These are phyloP conservation scores for Ypsolopha sequella DNA, from an alignment of 2,888 invertebrate genomes.

Conservation along the genomic window DNA sequence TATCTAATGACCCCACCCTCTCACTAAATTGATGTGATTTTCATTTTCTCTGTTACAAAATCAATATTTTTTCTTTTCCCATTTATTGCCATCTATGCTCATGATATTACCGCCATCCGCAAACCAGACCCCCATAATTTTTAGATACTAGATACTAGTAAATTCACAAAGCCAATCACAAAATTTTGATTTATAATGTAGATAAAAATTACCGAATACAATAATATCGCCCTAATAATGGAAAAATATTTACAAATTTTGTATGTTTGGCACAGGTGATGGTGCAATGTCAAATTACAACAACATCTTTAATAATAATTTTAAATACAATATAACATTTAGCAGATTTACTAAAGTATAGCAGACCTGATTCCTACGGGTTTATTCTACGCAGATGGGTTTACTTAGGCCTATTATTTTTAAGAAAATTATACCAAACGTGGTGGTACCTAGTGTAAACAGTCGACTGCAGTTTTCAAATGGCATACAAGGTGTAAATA, in stretches of 20 bases:
- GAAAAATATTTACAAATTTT: slow-evolving; percentile 54
- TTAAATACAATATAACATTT: not conserved
- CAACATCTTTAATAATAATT: not conserved
- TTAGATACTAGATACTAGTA: slow-evolving; percentile 6
- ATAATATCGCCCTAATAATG: slow-evolving; percentile 28
- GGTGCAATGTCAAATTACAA: slow-evolving; percentile 24
- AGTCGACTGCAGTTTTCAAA: no score
- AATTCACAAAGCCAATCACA: slow-evolving; percentile 1
- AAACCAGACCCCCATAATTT: no score
- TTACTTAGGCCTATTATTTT: slow-evolving; percentile 51
- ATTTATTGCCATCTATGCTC: no score
- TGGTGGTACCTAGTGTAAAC: no score
- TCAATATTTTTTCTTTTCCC: no score
- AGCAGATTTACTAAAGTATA: slow-evolving; percentile 29
- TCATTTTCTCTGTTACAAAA: no score
- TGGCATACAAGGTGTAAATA: no score
- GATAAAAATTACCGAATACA: slow-evolving; percentile 24
- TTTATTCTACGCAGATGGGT: slow-evolving; percentile 46
- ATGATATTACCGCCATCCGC: no score
- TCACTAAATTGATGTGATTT: no score
- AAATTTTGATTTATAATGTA: slow-evolving; percentile 21
- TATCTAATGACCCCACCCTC: no score
- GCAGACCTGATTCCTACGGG: slow-evolving; percentile 58
- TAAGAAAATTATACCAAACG: slow-evolving; percentile 2
- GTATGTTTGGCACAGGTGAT: slow-evolving; percentile 54